phyloP scores from a whole-genome alignment of 2,113 vertebrate species.

The Nothoprocta perdicaria region DNA sequence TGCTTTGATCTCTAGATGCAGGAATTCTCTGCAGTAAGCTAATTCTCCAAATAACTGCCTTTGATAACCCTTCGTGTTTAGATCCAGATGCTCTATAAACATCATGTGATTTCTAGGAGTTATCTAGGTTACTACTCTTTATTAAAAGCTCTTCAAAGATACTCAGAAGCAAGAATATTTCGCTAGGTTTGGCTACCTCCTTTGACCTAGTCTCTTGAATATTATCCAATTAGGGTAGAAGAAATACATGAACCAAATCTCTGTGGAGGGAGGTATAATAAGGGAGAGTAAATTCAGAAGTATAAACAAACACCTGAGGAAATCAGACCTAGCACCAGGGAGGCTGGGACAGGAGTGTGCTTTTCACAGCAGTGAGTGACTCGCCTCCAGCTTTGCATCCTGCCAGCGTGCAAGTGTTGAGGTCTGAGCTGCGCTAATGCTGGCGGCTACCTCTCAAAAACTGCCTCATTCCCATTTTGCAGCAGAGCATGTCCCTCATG shows the following conservation, averaged over 20 bases:
- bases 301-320: not conserved
- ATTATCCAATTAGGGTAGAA: not conserved
- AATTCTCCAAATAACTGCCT: conserved; percentile 28
- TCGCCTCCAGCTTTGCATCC: not conserved
- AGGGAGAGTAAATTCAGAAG: not conserved
- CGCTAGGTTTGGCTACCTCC: not conserved
- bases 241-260: not conserved
- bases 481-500: accelerated
- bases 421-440: not conserved
- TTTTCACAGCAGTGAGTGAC: not conserved
- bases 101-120: not conserved
- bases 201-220: conserved; percentile 8
- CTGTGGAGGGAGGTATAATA: not conserved
- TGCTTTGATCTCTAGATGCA: conserved; percentile 40
- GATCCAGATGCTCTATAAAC: not conserved
- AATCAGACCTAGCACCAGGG: not conserved
- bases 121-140: conserved; percentile 37
- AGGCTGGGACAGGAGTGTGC: not conserved
- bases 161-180: not conserved
- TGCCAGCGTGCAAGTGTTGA: not conserved
- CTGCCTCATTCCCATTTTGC: not conserved
- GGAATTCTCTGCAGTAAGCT: conserved; percentile 40
- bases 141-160: conserved; percentile 18
- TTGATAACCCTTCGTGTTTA: conserved; percentile 52
- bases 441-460: not conserved